Evolutionary conservation across 2,888 invertebrate genomes (phyloP), one percentile per base, ranked within the genome.

Genomic region (Tricholauxania praeusta): DNA sequence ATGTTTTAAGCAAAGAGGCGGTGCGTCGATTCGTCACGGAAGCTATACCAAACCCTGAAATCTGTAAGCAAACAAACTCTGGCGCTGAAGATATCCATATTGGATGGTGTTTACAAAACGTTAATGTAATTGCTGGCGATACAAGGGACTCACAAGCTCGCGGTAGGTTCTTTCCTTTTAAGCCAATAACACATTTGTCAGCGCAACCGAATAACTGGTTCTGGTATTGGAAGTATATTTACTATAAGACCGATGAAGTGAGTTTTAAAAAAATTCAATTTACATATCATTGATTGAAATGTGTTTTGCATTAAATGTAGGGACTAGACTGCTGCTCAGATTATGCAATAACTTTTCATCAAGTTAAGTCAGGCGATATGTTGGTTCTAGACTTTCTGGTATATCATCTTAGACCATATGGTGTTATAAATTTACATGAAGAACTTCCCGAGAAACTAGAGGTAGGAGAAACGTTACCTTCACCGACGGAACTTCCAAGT

Each of bases 221-320:
- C 85, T 99, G 99, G 99, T 98, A 97, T 86, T 98, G 96, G 96
- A 91, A 93, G 81, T 99, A 98, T 86, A 96, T 96, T 77, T 99
- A 93, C 88, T 98, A 99, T 83, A 93, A 96, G 55, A 92, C 93
- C 53, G 93, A 95, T 86, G 95, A 96, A 83, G 87, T 86, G 59
- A 75, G 68, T 71, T 39, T 8, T 39, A 28, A 28, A 28, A 28
- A 4, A 28, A 28, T 28, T 28, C 2, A 28, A 28, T 28, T 0
- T 28, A 28, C 3, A 4, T 28, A 28, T 28, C 28, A 3, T 28
- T 28, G 39, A 39, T 39, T 39, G 10, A 39, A 10, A 39, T 39
- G 39, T 39, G 10, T 64, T 39, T 67, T 57, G 4, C 76, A 79
- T 12, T 4, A 10, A 28, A 28, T 28, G 28, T 39, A 87, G 86